phyloP scores from a whole-genome alignment of 2,888 invertebrate genomes.

The Lymantria dispar region DNA sequence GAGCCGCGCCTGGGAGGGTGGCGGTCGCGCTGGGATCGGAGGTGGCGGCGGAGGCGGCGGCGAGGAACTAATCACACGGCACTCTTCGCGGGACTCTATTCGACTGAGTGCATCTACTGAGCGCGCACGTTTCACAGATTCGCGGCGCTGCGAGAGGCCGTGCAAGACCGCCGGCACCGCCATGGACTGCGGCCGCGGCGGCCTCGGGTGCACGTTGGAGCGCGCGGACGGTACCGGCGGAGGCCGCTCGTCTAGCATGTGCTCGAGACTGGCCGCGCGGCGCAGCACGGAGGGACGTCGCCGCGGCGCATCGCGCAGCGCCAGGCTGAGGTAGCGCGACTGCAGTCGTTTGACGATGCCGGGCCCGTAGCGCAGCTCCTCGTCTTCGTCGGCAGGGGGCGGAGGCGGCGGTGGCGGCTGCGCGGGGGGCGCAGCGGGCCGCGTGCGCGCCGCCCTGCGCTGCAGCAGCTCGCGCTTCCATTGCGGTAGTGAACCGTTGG shows the following conservation, averaged over 20 bases:
- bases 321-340: constrained; percentile 92
- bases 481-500: constrained; percentile 84
- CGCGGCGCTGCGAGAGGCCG: constrained; percentile 70
- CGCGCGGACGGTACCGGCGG: neutral
- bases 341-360: constrained; percentile 94
- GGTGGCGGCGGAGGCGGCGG: constrained; percentile 63
- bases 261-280: constrained; percentile 92
- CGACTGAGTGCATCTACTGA: constrained; percentile 92
- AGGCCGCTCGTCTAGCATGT: constrained; percentile 87
- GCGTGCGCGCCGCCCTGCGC: constrained; percentile 82
- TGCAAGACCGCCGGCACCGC: constrained; percentile 45
- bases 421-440: constrained; percentile 42
- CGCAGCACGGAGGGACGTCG: constrained; percentile 88
- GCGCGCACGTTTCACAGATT: constrained; percentile 90
- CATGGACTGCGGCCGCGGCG: constrained; percentile 54
- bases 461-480: constrained; percentile 93
- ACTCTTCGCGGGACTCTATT: constrained; percentile 84
- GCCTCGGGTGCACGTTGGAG: constrained; percentile 23
- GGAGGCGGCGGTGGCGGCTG: constrained; percentile 53
- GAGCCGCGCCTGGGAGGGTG: constrained; percentile 65
- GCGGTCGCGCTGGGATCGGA: constrained; percentile 58
- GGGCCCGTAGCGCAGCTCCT: constrained; percentile 94
- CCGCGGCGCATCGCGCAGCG: constrained; percentile 88
- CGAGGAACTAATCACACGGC: constrained; percentile 80
- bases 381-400: constrained; percentile 69